Conservation (phyloP, 2,888 invertebrate species). For the Aspidapion aeneum region DNA sequence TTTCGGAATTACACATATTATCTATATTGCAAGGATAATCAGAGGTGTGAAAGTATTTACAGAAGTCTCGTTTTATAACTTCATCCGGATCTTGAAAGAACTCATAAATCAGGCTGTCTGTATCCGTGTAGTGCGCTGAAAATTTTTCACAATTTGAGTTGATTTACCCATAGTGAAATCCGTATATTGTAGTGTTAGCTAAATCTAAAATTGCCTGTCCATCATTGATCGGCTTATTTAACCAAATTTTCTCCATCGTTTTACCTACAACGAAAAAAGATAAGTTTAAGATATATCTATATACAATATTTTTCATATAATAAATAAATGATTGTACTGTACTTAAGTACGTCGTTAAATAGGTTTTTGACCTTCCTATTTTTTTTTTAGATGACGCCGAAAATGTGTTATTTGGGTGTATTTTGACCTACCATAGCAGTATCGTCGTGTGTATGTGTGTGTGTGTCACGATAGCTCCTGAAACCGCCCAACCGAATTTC, state of each 20-base stretch:
- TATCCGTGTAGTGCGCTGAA: not conserved
- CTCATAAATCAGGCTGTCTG: not conserved
- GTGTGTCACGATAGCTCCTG: too few species aligned
- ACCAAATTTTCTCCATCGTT: not conserved
- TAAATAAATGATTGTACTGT: not conserved
- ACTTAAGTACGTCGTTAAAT: too few species aligned
- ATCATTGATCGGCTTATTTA: conserved; percentile 27
- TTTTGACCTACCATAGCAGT: too few species aligned
- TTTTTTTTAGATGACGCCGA: too few species aligned
- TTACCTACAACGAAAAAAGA: not conserved
- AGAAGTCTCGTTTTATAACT: not conserved
- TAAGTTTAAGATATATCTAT: not conserved
- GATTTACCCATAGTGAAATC: conserved; percentile 23
- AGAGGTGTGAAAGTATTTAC: not conserved
- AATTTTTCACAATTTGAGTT: not conserved
- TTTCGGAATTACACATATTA: not conserved
- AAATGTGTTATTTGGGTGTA: too few species aligned
- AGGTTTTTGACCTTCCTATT: too few species aligned
- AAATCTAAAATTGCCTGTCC: conserved; percentile 27
- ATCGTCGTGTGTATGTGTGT: too few species aligned
- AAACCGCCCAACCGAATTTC: too few species aligned
- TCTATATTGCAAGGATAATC: not conserved
- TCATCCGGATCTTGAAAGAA: too few species aligned
- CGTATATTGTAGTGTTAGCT: conserved; percentile 25
- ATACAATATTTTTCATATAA: too few species aligned